Base-by-base conservation (phyloP, 2,797 vertebrate species). In the Paguma larvata region DNA sequence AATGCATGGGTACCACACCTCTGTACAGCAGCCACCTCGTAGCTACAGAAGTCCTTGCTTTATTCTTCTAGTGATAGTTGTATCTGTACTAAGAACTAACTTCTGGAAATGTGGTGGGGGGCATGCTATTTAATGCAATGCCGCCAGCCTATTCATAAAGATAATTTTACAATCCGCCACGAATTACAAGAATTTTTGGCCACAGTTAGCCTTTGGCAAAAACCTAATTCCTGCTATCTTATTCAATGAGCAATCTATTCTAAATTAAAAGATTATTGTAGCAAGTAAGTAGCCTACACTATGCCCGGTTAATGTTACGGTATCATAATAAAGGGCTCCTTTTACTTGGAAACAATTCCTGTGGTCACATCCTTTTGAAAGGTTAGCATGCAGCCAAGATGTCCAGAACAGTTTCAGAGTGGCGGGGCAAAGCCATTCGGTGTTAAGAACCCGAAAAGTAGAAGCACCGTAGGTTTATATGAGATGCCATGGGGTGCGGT, bases 211-310 rank as follows among this genome's bases (percentile, higher is more conserved):
- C 75, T 25, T 92, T 91, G 77, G 84, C 65, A 89, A 75, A 91
- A 92, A 87, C 27, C 56, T 68, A 88, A 91, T 94, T 83, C 51
- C 67, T 89, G 38, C n/a, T 80, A 11, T 91, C 84, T 95, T 91
- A 86, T 65, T 96, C 68, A 67, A 2, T 72, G 53, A 89, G 94
- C 18, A 96, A 34, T 91, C 34, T 59, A 59, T 87, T 96, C 86
- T 59, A 88, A 95, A 96, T 95, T 92, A 97, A 96, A 96, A 96
- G 72, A 72, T 87, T 67, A 85, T 68, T 92, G 19, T 85, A 73
- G 38, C 44, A 92, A 90, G 70, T 82, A 89, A 87, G 80, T 95
- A 72, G 46, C 48, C 89, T 92, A n/a, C 21, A 63, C 78, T 59
- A 18, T 89, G 27, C 30, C 38, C 14, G 68, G 25, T 75, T 94